Evolutionary conservation across 1,140 invertebrate genomes (phyloP).

Genomic region (Aphaenogaster rudis): DNA sequence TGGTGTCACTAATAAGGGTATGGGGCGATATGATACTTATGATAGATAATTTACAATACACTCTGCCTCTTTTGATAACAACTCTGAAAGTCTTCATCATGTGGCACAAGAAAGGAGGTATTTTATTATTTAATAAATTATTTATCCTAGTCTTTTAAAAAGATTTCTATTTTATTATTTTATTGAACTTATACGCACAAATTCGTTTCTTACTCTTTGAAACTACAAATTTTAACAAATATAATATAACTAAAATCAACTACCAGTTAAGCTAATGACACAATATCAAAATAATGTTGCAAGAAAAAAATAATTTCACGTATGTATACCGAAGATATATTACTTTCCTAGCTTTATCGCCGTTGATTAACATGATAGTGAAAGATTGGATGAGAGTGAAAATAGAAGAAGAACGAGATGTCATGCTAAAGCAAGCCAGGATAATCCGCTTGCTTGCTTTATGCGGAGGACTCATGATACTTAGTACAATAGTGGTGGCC

Average conservation of each 20-base stretch:
- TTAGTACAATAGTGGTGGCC: not conserved
- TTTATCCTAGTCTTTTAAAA: not conserved
- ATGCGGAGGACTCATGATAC: not conserved
- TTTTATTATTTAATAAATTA: not conserved
- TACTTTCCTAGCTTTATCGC: slow-evolving; percentile 5
- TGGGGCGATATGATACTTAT: slow-evolving; percentile 38
- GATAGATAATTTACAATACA: slow-evolving; percentile 43
- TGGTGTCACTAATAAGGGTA: slow-evolving; percentile 12
- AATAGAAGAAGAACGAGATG: slow-evolving; percentile 13
- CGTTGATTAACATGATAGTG: slow-evolving; percentile 40
- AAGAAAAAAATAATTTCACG: not conserved
- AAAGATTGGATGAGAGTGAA: slow-evolving; percentile 53
- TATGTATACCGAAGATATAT: not conserved
- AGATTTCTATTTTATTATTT: not conserved
- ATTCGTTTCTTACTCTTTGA: not conserved
- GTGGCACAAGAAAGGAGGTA: slow-evolving; percentile 26
- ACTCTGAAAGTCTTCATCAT: slow-evolving; percentile 30
- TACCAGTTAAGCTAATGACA: not conserved
- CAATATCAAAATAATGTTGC: not conserved
- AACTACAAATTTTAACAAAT: not conserved
- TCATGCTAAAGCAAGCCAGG: slow-evolving; percentile 22
- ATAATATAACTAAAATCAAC: not conserved
- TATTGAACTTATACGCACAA: not conserved
- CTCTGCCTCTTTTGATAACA: slow-evolving; percentile 18
- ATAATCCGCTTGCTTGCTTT: not conserved